Evolutionary conservation across 2,113 vertebrate genomes (phyloP).

Genomic region (Dicerorhinus sumatrensis): DNA sequence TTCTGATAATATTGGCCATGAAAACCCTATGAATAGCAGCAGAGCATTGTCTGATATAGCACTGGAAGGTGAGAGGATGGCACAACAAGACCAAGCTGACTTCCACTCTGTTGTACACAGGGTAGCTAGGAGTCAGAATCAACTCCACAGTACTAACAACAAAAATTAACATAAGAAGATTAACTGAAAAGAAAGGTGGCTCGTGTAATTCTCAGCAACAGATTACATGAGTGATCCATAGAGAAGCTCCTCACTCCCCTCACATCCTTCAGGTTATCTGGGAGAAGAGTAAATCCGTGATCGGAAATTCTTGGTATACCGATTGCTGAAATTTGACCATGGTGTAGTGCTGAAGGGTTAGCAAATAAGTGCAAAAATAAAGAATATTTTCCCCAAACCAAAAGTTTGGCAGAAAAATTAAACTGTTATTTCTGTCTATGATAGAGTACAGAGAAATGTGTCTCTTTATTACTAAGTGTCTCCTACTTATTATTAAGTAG

Average conservation of each 20-base stretch:
- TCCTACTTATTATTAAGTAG: background rate
- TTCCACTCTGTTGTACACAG: too few relatives aligned
- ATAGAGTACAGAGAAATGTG: background rate
- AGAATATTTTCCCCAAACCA: background rate
- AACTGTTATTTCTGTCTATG: background rate
- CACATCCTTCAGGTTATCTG: background rate
- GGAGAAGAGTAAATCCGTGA: background rate
- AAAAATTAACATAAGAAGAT: background rate
- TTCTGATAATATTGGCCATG: too few relatives aligned
- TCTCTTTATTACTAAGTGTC: background rate
- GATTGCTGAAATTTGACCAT: background rate
- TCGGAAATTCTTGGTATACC: background rate
- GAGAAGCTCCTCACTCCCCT: background rate
- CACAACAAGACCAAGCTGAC: too few relatives aligned
- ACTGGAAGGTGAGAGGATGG: too few relatives aligned
- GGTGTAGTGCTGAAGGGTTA: background rate
- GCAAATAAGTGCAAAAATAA: background rate
- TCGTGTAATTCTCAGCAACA: background rate
- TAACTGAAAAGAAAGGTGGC: background rate
- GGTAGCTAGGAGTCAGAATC: too few relatives aligned
- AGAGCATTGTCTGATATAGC: too few relatives aligned
- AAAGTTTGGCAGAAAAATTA: constrained; percentile 5
- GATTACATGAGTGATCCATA: background rate
- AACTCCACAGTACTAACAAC: too few relatives aligned
- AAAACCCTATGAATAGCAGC: too few relatives aligned